Base-by-base conservation (phyloP, 2,797 vertebrate species). In the Diglossa cyanea region DNA sequence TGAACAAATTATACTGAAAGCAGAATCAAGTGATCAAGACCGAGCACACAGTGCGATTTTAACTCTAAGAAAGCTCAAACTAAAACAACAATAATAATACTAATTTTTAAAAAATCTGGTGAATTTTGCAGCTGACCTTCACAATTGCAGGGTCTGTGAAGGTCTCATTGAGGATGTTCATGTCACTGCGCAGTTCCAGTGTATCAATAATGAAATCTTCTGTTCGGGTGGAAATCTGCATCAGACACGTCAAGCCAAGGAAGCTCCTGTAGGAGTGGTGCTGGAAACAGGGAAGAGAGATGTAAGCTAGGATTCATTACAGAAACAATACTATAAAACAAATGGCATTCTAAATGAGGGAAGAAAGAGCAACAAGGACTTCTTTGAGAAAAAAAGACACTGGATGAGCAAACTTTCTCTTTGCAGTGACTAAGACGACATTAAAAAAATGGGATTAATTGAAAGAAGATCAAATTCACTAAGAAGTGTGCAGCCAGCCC, bases 221-320 rank as follows among this genome's bases (percentile, higher is more conserved):
- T 0, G 98, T 98, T 26, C 99, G 98, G 30, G 99, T 99, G 63
- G 99, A 99, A 92, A 99, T 98, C 94, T 99, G 99, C 98, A 99
- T 98, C 94, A 99, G 98, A 88, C 98, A 99, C 0, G 99, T 99
- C 86, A 99, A 95, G 77, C 99, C 99, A 2, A 99, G 97, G 95
- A 99, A 99, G 92, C 98, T 99, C 93, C 99, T 97, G 96, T 99
- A 99, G 40, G 99, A 99, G 96, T 99, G 99, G 91, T 99, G 99
- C 99, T 99, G 95, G 4, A 48, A 50, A n/a, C 5, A 66, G 0
- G 13, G 53, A 13, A n/a, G 23, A 60, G 55, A 62, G 50, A 48
- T 8, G 13, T 37, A 39, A 88, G 25, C 33, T 18, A 40, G 33
- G 31, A 55, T 31, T 23, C 15, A 20, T 20, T 48, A 55, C 60